Percentiles rank a stretch among this genome's conserved stretches.
These are phyloP conservation scores for Xanthia togata DNA, from an alignment of 2,888 invertebrate genomes.

Conservation along the genomic window DNA sequence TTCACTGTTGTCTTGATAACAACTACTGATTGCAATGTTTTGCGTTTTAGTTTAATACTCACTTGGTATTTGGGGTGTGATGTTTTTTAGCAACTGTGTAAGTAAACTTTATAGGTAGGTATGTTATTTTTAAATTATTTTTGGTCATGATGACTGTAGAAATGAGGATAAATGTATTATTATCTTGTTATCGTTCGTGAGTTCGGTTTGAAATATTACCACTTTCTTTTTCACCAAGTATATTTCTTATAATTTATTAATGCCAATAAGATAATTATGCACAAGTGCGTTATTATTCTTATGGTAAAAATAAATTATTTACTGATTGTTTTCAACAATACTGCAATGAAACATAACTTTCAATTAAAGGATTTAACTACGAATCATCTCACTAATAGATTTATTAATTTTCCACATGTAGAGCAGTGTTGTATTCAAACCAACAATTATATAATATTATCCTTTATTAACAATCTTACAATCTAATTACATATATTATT, in stretches of 20 bases:
- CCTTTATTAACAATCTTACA: too few species aligned
- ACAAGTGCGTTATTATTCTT: not conserved
- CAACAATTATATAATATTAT: too few species aligned
- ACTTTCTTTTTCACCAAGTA: not conserved
- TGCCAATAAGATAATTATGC: not conserved
- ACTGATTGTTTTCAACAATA: not conserved
- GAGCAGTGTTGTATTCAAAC: not conserved
- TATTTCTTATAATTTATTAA: not conserved
- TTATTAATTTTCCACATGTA: not conserved
- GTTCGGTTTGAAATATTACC: not conserved
- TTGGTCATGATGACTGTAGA: slow-evolving; percentile 1
- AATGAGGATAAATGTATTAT: not conserved
- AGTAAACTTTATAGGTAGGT: not conserved
- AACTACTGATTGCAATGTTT: slow-evolving; percentile 21
- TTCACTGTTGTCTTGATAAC: slow-evolving; percentile 22
- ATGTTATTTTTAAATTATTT: slow-evolving; percentile 11
- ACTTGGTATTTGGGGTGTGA: not conserved
- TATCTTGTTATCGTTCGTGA: not conserved
- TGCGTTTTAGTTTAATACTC: slow-evolving; percentile 3
- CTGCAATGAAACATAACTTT: not conserved
- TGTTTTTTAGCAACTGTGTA: not conserved
- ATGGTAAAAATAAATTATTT: not conserved
- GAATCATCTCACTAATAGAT: not conserved
- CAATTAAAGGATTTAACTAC: not conserved
- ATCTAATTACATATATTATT: too few species aligned